These are phyloP conservation scores for Asteroscopus sphinx DNA, from an alignment of 2,888 invertebrate genomes.

Conservation along the genomic window DNA sequence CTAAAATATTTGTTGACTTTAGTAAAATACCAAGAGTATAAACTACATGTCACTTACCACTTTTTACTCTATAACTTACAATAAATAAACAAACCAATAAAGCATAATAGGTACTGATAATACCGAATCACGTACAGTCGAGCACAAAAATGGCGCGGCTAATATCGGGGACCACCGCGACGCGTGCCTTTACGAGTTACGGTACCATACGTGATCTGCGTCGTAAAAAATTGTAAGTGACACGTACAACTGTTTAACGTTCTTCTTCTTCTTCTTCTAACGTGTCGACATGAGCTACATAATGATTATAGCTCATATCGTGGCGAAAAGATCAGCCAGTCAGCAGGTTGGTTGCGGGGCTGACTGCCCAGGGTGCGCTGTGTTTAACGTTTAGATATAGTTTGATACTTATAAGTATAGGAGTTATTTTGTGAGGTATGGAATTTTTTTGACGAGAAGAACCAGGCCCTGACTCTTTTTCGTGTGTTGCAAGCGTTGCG, in stretches of 20 bases:
- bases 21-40: neutral
- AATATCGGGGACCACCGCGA: constrained; percentile 60
- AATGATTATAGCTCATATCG: too few species aligned
- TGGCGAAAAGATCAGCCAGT: too few species aligned
- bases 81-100: constrained; percentile 19
- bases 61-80: constrained; percentile 4
- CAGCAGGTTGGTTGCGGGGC: too few species aligned
- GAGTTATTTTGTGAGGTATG: neutral
- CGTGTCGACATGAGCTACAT: too few species aligned
- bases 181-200: constrained; percentile 39
- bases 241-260: too few species aligned
- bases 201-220: constrained; percentile 48
- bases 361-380: too few species aligned
- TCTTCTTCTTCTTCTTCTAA: too few species aligned
- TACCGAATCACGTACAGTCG: constrained; percentile 48
- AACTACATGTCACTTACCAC: constrained; percentile 1
- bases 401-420: constrained; percentile 7
- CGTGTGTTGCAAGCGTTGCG: too few species aligned
- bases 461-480: too few species aligned
- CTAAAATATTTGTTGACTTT: neutral
- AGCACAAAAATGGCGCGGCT: constrained; percentile 51
- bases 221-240: constrained; percentile 24
- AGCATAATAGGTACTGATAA: constrained; percentile 30
- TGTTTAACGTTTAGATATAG: constrained; percentile 7
- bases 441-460: too few species aligned